Evolutionary conservation across 2,113 vertebrate species (phyloP), one percentile per base, ranked within the genome.

Genomic region (Erythrocercus mccallii): DNA sequence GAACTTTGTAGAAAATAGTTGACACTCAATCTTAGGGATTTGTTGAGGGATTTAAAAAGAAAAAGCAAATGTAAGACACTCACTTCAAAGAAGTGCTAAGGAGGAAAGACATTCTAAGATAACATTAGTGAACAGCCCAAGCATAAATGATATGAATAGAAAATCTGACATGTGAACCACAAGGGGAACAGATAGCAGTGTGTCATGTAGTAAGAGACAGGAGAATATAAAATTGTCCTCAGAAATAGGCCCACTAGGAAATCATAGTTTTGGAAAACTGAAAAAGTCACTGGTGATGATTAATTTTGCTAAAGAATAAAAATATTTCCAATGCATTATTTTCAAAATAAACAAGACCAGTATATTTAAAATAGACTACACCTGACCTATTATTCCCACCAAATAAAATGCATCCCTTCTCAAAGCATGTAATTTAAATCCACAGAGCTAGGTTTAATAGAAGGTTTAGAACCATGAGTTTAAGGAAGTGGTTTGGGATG

Each of bases 61-160:
- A 88, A 56, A 51, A 72, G 70, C 35, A 80, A 82, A 69, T 69
- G 9, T 56, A 79, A 94, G 65, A 84, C 72, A 71, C 17, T 86
- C 56, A 92, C 90, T 94, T 95, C 80, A 95, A 96, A 94, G 50
- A 96, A 95, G 82, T 44, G n/a, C 87, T 85, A 95, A 84, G 70
- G 33, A 83, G 16, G 77, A 86, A 92, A 95, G 73, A 78, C 69
- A 54, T 21, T 79, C 54, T 53, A 69, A 87, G 60, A 88, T 81
- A 88, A 92, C 48, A 48, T 77, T 70, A 90, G 47, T 0, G 2
- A 95, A 78, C 31, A 94, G 90, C 33, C 76, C 57, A 91, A 85
- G 66, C 78, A 87, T 53, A 94, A 94, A 86, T 22, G 71, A 54
- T 62, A 62, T 5, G 3, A 60, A 66, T 31, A 92, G 20, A 88